Evolutionary conservation across 2,888 invertebrate genomes (phyloP).

Genomic region (Dilophus febrilis): DNA sequence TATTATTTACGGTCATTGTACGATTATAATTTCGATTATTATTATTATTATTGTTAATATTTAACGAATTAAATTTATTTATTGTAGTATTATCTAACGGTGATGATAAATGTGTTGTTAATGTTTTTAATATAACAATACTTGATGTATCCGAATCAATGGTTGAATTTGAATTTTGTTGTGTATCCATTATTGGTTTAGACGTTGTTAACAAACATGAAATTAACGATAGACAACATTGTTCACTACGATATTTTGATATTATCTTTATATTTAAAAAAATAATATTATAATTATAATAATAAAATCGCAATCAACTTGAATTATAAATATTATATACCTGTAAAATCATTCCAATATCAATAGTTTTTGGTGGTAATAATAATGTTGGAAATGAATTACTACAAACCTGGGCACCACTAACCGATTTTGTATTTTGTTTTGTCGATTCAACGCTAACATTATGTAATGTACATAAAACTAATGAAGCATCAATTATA

Average conservation of each 20-base stretch:
- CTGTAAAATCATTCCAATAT: conserved; percentile 57
- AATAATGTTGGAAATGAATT: conserved; percentile 59
- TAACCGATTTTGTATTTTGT: conserved; percentile 9
- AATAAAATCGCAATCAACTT: not conserved
- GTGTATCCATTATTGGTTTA: conserved; percentile 11
- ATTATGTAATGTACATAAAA: conserved; percentile 9
- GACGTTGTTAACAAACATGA: conserved; percentile 13
- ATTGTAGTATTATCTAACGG: conserved; percentile 3
- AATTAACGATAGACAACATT: conserved; percentile 46
- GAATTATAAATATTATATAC: conserved; percentile 24
- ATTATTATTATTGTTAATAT: not conserved
- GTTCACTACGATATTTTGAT: conserved; percentile 48
- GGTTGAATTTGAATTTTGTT: conserved; percentile 10
- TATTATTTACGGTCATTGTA: too few relatives aligned
- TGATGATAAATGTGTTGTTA: conserved; percentile 19
- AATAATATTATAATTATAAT: not conserved
- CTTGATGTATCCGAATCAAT: conserved; percentile 23
- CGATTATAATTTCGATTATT: not conserved
- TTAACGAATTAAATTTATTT: not conserved
- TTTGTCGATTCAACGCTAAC: conserved; percentile 8
- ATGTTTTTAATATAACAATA: conserved; percentile 24
- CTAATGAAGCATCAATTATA: conserved; percentile 11
- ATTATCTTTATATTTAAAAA: conserved; percentile 30
- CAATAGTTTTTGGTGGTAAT: conserved; percentile 51
- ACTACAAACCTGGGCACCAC: conserved; percentile 37